A percentile compares a stretch with the other conserved stretches of the same genome.
phyloP scores from a whole-genome alignment of 2,113 vertebrate species.

The Bucco capensis region DNA sequence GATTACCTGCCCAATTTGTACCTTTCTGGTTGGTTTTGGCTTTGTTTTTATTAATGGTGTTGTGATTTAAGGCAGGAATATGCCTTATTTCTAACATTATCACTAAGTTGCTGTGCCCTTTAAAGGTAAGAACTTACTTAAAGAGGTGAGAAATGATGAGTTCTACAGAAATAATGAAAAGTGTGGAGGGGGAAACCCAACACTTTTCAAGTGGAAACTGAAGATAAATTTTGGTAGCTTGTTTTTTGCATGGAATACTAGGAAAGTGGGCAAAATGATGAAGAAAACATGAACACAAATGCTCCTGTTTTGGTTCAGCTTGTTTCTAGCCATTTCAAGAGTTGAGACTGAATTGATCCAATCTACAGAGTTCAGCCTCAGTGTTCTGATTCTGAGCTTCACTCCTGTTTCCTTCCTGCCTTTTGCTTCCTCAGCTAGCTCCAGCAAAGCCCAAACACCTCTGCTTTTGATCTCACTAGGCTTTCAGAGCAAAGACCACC shows the following conservation, averaged over 20 bases:
- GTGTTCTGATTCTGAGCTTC: neutral
- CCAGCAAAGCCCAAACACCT: neutral
- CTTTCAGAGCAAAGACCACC: neutral
- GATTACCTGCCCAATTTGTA: too few species aligned
- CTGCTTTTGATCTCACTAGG: neutral
- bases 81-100: fast-evolving
- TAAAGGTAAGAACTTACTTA: neutral
- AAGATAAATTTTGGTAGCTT: neutral
- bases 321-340: neutral
- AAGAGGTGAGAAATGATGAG: neutral
- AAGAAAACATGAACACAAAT: neutral
- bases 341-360: neutral
- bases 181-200: neutral
- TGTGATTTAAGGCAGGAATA: neutral
- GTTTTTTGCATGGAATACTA: neutral
- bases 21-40: neutral
- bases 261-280: neutral
- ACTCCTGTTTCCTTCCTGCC: neutral
- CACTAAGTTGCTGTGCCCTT: neutral
- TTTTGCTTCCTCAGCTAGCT: neutral
- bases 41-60: neutral
- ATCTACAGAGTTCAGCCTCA: neutral
- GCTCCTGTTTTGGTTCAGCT: neutral
- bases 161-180: neutral
- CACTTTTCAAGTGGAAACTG: neutral